Conservation (phyloP, 2,113 vertebrate species). For the Ceratotherium simum region DNA sequence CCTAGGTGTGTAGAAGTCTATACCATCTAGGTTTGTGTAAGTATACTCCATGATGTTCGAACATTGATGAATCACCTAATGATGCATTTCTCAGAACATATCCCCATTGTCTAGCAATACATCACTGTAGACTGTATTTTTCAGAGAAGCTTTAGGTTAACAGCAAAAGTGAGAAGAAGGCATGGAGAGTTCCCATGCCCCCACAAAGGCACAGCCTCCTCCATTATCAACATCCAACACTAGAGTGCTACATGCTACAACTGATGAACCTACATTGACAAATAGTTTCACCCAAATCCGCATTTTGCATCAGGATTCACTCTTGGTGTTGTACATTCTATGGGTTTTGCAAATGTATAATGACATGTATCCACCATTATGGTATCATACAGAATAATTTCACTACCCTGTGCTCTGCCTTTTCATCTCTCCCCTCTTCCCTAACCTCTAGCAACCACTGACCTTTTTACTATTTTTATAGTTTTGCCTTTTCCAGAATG, state of each 20-base stretch:
- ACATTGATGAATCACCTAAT: too few relatives aligned
- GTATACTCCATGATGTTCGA: too few relatives aligned
- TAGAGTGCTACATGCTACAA: accelerated
- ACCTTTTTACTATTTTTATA: not conserved
- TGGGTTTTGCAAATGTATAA: not conserved
- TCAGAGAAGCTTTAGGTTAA: not conserved
- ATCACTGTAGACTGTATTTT: not conserved
- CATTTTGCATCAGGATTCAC: too few relatives aligned
- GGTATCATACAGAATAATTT: not conserved
- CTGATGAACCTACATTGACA: not conserved
- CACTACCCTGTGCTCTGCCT: not conserved
- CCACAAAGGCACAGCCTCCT: too few relatives aligned
- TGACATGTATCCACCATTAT: too few relatives aligned
- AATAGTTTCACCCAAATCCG: accelerated
- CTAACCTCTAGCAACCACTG: not conserved
- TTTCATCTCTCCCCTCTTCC: too few relatives aligned
- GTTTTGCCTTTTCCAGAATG: not conserved
- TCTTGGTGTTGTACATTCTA: not conserved
- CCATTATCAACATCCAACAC: too few relatives aligned
- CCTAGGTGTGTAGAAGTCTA: too few relatives aligned
- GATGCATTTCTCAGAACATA: too few relatives aligned
- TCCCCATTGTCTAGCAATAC: too few relatives aligned
- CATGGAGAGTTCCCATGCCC: too few relatives aligned
- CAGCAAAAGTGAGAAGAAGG: not conserved
- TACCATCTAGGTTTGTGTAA: too few relatives aligned